Evolutionary conservation across 2,113 vertebrate species (phyloP).

Genomic region (Thalassarche chlororhynchos): DNA sequence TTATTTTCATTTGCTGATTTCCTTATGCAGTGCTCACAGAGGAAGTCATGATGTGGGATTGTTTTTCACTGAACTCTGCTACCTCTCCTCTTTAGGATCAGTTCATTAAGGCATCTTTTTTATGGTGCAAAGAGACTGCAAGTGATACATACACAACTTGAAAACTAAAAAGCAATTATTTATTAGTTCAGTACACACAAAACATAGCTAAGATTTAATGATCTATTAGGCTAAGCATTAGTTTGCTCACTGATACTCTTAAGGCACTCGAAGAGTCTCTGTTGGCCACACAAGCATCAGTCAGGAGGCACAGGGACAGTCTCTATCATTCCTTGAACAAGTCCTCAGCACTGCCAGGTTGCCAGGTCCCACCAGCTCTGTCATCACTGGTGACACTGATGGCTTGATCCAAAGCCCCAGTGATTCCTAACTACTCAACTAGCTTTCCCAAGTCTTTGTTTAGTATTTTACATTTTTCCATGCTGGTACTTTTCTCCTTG

Average conservation of each 20-base stretch:
- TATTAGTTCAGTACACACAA: neutral
- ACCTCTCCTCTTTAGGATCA: neutral
- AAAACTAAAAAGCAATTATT: neutral
- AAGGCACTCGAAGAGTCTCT: rapidly evolving
- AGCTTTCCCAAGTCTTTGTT: neutral
- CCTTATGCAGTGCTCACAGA: neutral
- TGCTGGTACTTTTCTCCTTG: neutral
- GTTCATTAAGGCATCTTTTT: neutral
- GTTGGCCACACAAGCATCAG: neutral
- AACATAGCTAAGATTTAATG: neutral
- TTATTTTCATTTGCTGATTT: neutral
- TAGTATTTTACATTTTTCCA: neutral
- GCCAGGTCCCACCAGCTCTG: neutral
- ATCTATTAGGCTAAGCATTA: neutral
- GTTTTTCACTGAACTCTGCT: neutral
- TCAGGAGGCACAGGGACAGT: neutral
- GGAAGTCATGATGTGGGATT: neutral
- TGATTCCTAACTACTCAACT: neutral
- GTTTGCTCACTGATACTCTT: neutral
- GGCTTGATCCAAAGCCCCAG: neutral
- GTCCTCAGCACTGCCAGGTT: neutral
- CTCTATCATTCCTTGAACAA: neutral
- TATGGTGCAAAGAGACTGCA: neutral
- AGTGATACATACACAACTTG: neutral
- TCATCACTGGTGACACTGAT: neutral